Conservation (phyloP, 2,888 invertebrate genomes). For the Morpho deidamia region DNA sequence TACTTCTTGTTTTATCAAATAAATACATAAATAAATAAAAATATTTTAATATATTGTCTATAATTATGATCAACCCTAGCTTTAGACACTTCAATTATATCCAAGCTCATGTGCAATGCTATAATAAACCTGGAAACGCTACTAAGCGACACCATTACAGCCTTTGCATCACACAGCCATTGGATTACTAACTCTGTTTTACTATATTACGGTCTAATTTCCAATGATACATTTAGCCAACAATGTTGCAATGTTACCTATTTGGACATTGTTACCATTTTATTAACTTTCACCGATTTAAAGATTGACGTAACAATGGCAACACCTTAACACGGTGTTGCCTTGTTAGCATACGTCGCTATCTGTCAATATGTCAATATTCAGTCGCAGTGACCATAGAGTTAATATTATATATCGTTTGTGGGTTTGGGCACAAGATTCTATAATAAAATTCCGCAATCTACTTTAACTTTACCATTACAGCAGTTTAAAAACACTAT, state of each 20-base stretch:
- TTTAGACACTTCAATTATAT: constrained; percentile 16
- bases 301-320: constrained; percentile 29
- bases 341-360: constrained; percentile 10
- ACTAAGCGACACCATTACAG: constrained; percentile 18
- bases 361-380: constrained; percentile 6
- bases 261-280: constrained; percentile 28
- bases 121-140: constrained; percentile 24
- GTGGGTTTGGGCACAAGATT: no score
- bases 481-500: no score
- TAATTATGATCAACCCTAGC: constrained; percentile 10
- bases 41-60: no score
- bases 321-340: constrained; percentile 6
- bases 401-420: no score
- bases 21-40: no score
- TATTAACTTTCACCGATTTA: constrained; percentile 29
- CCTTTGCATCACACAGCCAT: neutral
- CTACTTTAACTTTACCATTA: no score
- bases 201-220: neutral
- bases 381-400: neutral
- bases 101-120: constrained; percentile 23
- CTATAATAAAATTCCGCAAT: no score
- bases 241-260: constrained; percentile 22
- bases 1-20: no score
- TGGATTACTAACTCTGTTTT: constrained; percentile 6
- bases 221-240: neutral